Percentiles rank a stretch among this genome's conserved stretches.
Evolutionary conservation across 1,140 invertebrate species (phyloP).

Genomic region (Probaryconus sp.): DNA sequence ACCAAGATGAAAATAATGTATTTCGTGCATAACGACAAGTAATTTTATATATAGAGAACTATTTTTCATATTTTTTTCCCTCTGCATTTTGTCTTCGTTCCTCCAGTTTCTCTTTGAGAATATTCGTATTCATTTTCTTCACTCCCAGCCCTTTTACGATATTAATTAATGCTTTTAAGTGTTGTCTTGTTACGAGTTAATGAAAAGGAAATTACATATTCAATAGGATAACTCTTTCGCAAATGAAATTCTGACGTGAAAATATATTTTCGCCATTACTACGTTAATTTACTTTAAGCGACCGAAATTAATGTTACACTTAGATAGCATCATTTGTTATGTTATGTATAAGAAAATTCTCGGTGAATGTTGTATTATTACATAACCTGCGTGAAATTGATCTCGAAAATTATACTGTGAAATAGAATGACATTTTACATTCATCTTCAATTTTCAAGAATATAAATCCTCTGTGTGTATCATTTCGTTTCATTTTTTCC

Average conservation of each 20-base stretch:
- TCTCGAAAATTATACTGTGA: too few relatives aligned
- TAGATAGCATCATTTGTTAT: too few relatives aligned
- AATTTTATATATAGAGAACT: conserved; percentile 46
- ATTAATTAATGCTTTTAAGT: conserved; percentile 14
- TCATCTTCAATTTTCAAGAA: too few relatives aligned
- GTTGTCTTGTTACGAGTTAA: conserved; percentile 15
- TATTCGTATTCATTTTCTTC: conserved; percentile 21
- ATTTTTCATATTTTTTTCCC: conserved; percentile 58
- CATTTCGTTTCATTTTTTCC: background rate
- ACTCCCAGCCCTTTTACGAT: background rate
- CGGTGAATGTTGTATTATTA: too few relatives aligned
- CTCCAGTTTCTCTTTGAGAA: conserved; percentile 8
- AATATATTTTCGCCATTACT: too few relatives aligned
- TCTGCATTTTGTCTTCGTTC: conserved; percentile 33
- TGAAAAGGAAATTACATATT: conserved; percentile 17
- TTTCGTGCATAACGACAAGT: conserved; percentile 68
- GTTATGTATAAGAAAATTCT: too few relatives aligned
- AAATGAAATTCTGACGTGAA: background rate
- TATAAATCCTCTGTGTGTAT: background rate
- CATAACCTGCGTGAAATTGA: too few relatives aligned
- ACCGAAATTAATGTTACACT: too few relatives aligned
- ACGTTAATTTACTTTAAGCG: too few relatives aligned
- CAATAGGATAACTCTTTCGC: background rate
- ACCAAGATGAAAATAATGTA: conserved; percentile 71
- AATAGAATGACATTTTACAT: too few relatives aligned